Base-by-base conservation (phyloP, 2,888 invertebrate species). In the Chymomyza caudatula region DNA sequence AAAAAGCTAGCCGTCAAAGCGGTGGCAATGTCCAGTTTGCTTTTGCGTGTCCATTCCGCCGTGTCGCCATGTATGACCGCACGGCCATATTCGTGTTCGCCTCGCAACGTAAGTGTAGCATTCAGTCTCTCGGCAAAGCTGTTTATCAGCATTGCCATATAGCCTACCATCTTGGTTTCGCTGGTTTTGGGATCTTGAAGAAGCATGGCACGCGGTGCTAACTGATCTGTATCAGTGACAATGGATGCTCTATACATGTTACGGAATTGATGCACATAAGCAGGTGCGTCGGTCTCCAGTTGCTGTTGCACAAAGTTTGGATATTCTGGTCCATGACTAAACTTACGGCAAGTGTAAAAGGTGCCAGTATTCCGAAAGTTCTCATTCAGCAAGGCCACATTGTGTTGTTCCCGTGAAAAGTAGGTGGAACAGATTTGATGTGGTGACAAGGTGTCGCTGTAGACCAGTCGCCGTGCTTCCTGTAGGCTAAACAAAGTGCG, bases 81-180 rank as follows among this genome's bases (percentile, higher is more conserved):
- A n/a, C n/a, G n/a, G n/a, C 44, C 52, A 11, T 53, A 17, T 22
- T 13, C 6, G 4, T 49, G 3, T 5, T 20, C 13, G 8, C n/a
- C 22, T 1, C 55, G 51, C n/a, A 44, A 61, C 11, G 25, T 57
- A 15, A 73, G 47, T 1, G 69, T 57, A 11, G 71, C 73, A 52
- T 73, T 73, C 22, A 63, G 44, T 17, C 60, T 65, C 2, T 22
- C 43, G 2, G 67, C 74, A 49, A 69, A 71, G 0, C 58, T 49
- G 6, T 17, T 42, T 3, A 74, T 2, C 8, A 74, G 29, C n/a
- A 22, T 49, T 2, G 56, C 57, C 11, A 67, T 61, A 53, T 60
- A 71, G 3, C 74, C 74, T 5, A 54, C 54, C 4, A 69, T 47
- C n/a, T 65, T 17, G 6, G 47, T 5, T 37, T 52, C 37, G 0